Evolutionary conservation across 2,113 vertebrate species (phyloP), one percentile per base, ranked within the genome.

Genomic region (Corythaeola cristata): DNA sequence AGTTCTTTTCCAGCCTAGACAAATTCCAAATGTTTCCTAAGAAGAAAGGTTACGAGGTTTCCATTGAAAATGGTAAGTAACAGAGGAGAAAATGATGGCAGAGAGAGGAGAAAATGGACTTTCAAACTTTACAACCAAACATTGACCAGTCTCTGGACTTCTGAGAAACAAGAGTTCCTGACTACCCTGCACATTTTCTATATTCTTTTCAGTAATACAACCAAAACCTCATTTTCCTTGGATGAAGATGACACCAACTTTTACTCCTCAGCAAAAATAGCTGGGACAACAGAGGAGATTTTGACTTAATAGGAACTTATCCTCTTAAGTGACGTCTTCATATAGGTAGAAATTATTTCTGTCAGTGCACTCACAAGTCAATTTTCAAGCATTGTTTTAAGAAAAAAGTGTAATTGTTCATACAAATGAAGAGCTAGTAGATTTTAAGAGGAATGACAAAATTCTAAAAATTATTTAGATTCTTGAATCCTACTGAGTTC

Each of bases 281-380:
- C 85, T 47, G 33, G 28, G 66, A 84, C 69, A 96, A 72, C 33
- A 90, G 30, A 50, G 30, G 26, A 94, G n/a, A 89, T 82, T 97
- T 94, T 94, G 41, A 86, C 94, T 92, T 96, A 85, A 88, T 95
- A 39, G 68, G 63, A 86, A 92, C n/a, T 95, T 95, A 86, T 96
- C 58, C 55, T 94, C 41, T 76, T 63, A 88, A 90, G 52, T 85
- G 74, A 94, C 82, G 89, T 95, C 49, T 97, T 90, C 90, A 55
- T 74, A 80, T 72, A 95, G 59, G 87, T 94, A 85, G 94, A 94
- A 97, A 97, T 97, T 83, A 96, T 95, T 97, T 92, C 87, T 97
- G 76, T 82, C 77, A 85, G 63, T 75, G 71, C 69, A 78, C 37
- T 93, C 45, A 62, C 55, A 89, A 96, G 79, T 75, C 84, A 85